Evolutionary conservation across 2,113 vertebrate genomes (phyloP).

Genomic region (Urocolius indicus): DNA sequence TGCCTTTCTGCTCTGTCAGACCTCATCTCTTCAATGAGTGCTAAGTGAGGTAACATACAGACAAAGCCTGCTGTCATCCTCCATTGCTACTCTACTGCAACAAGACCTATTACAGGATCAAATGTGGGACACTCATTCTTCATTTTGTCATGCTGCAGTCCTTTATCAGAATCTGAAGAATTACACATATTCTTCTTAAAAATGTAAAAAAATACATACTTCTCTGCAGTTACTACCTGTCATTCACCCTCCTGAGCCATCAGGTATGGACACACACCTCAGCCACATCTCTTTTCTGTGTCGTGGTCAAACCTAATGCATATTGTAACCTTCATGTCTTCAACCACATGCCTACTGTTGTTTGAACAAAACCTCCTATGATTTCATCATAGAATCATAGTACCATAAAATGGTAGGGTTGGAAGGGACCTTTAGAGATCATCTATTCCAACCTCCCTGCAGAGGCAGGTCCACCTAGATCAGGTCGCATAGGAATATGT

Average conservation of each 20-base stretch:
- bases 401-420: too few species aligned
- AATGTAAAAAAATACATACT: background rate
- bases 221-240: accelerated
- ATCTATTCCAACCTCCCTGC: too few species aligned
- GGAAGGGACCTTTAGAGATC: too few species aligned
- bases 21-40: background rate
- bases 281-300: background rate
- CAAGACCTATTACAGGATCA: background rate
- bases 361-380: background rate
- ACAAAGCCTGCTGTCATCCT: background rate
- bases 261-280: background rate
- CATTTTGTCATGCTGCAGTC: background rate
- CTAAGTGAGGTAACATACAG: background rate
- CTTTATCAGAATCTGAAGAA: background rate
- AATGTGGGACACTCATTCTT: accelerated
- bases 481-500: too few species aligned
- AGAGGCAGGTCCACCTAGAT: too few species aligned
- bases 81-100: background rate
- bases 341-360: background rate
- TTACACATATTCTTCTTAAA: background rate
- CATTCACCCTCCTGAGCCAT: background rate
- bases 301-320: background rate
- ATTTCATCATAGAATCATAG: background rate
- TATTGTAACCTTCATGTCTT: background rate
- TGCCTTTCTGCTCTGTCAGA: background rate